Conservation (phyloP, 2,113 vertebrate genomes). For the Hiodon tergisus region DNA sequence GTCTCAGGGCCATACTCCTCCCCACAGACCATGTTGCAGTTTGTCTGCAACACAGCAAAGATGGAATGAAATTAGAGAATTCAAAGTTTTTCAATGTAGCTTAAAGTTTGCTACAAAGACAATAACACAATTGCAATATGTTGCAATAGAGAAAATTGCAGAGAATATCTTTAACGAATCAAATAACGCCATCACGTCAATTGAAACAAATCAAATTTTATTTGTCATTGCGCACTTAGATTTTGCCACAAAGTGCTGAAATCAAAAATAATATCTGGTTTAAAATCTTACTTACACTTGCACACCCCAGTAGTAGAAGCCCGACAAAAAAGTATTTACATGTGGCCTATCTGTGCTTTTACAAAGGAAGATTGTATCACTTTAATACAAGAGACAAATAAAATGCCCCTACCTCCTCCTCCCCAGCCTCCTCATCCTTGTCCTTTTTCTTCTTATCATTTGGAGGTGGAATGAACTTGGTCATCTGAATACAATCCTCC, state of each 20-base stretch:
- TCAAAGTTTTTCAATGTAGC: too few species aligned
- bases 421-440: slow-evolving; percentile 83
- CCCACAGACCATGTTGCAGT: slow-evolving; percentile 83
- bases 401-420: slow-evolving; percentile 73
- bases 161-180: too few species aligned
- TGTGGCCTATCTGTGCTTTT: background rate
- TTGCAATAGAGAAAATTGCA: too few species aligned
- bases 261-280: too few species aligned
- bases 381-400: background rate
- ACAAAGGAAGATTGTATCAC: background rate
- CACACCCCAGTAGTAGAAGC: too few species aligned
- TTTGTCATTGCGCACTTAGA: too few species aligned
- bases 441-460: slow-evolving; percentile 89
- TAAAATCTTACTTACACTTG: too few species aligned
- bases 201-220: too few species aligned
- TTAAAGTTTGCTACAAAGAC: too few species aligned
- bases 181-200: too few species aligned
- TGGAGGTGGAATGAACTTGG: slow-evolving; percentile 81
- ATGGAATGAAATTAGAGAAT: background rate
- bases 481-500: slow-evolving; percentile 96
- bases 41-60: slow-evolving; percentile 60
- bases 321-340: too few species aligned
- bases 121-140: background rate
- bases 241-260: too few species aligned
- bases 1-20: slow-evolving; percentile 80